phyloP scores from a whole-genome alignment of 2,888 invertebrate species.

The Chymomyza amoena region DNA sequence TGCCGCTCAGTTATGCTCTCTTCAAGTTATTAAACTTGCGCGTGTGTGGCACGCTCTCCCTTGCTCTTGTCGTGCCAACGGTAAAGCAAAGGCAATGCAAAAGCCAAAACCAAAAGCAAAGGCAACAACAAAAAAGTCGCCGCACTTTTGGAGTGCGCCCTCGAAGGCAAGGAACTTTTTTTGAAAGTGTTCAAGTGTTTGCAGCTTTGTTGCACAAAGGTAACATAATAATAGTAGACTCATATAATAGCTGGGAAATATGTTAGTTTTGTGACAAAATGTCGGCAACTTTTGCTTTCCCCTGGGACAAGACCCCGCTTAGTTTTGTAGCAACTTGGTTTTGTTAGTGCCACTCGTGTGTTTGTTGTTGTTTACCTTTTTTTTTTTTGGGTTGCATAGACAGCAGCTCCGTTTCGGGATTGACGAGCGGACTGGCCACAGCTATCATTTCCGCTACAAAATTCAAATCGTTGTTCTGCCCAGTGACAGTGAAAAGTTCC shows the following conservation, averaged over 20 bases:
- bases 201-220: background rate
- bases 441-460: conserved; percentile 59
- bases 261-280: background rate
- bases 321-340: too few relatives aligned
- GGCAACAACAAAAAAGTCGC: background rate
- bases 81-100: background rate
- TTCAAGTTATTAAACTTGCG: background rate
- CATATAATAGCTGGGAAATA: too few relatives aligned
- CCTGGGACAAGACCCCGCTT: too few relatives aligned
- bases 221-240: background rate
- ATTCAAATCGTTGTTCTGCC: conserved; percentile 43
- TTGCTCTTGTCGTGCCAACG: background rate
- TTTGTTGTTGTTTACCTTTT: conserved; percentile 33
- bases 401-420: background rate
- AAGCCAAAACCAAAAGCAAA: background rate
- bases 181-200: conserved; percentile 51
- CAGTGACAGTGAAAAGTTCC: conserved; percentile 58
- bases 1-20: conserved; percentile 12
- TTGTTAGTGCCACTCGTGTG: background rate
- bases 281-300: too few relatives aligned
- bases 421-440: conserved; percentile 19
- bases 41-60: conserved; percentile 1
- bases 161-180: conserved; percentile 16
- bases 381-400: conserved; percentile 38
- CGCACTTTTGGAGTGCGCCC: conserved; percentile 49